Base-by-base conservation (phyloP, 2,113 vertebrate species). In the Chamaea fasciata region DNA sequence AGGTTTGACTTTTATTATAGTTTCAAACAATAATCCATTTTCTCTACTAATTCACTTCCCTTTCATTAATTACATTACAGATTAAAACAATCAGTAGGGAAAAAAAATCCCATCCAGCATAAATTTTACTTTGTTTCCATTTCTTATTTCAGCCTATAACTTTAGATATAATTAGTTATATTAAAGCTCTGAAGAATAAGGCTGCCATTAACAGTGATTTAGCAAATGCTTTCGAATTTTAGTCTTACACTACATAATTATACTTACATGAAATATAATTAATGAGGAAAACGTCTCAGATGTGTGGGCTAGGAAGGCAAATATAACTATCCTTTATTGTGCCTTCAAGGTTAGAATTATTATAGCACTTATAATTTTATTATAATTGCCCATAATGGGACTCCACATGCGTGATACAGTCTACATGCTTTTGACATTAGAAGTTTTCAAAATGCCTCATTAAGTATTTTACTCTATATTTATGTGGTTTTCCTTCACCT, bases 321-420 rank as follows among this genome's bases (percentile, higher is more conserved):
- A 98, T 95, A 97, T 83, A 95, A 80, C 95, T 95, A 97, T 87
- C 97, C 96, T 97, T 97, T 97, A 97, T 95, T 97, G 95, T 96
- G 97, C 97, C 97, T 97, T 97, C 98, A 98, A 99, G 98, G 98
- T 98, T 98, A 98, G 97, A 98, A 97, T 97, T 97, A 97, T 97
- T 98, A 97, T 93, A 95, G 97, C 92, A 95, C 97, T 98, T 98
- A 97, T 96, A 97, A 97, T 98, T 98, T 98, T 98, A 98, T 98
- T 98, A 98, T 98, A 98, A 98, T 98, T 97, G 98, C 97, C 97
- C 95, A 96, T 98, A 99, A 99, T 98, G 98, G 98, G 98, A 96
- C 97, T 98, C 97, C 97, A 96, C 98, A 98, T 98, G 97, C 96
- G 80, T 96, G 97, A 97, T 98, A 97, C 94, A 98, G 97, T 96